Evolutionary conservation across 2,113 vertebrate species (phyloP), one percentile per base, ranked within the genome.

Genomic region (Toxotes chatareus): DNA sequence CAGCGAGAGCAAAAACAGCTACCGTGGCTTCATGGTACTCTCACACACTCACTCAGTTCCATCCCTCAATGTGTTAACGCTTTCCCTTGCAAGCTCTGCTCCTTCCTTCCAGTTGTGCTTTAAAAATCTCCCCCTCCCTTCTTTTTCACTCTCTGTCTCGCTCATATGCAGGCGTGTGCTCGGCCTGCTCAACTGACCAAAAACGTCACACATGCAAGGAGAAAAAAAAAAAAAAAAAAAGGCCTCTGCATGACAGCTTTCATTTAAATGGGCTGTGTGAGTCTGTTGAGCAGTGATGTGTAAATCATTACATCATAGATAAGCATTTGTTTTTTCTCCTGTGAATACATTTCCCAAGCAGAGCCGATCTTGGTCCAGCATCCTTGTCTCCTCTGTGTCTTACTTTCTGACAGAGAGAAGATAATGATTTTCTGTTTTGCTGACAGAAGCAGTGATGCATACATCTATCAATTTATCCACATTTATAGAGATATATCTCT

Each of bases 281-380:
- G 83, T 88, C 76, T 77, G 73, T 27, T 66, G 64, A 73, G 68
- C 67, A 59, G 53, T 78, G 86, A 83, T 73, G 77, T 86, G 74
- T 85, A 77, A 89, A 88, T 73, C 56, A 86, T 89, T 83, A 80
- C 80, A 86, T 88, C 72, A 82, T 5, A 56, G 38, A n/a, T 8
- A 16, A 51, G 49, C 46, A 6, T 5, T 69, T 34, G 27, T 27
- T 27, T 27, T 27, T 14, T 38, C n/a, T 36, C 12, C 53, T 61
- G 31, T 59, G 40, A 31, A 40, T 78, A 14, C 5, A 53, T n/a
- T 49, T 74, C 38, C n/a, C 13, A 46, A 49, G 27, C 64, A 81
- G 63, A 55, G 51, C 14, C 63, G 46, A 51, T 59, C n/a, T 13
- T 5, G 31, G 49, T 59, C 11, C 14, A 40, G 38, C 68, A 53